Base-by-base conservation (phyloP, 2,888 invertebrate species). In the Lycia hirtaria region DNA sequence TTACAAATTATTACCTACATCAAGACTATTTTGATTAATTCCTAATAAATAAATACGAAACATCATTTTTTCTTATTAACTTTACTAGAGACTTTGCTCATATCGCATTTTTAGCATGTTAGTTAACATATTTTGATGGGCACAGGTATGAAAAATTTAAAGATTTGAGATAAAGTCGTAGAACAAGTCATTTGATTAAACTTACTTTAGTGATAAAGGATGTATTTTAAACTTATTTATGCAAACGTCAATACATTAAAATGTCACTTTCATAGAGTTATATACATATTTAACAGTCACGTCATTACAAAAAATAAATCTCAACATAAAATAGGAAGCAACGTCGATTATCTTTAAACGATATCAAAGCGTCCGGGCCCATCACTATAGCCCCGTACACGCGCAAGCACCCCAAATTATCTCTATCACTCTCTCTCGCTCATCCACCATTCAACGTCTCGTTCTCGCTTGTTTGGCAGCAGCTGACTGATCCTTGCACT, bases 401-500 rank as follows among this genome's bases (percentile, higher is more conserved):
- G 28, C 22, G 12, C 24, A 2, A 32, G n/a, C 38, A 26, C 40
- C 12, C 30, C 20, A 20, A 19, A 41, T 53, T 63, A 61, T 58
- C 48, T 67, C 62, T 43, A 45, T 67, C 62, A 37, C 60, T 15
- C 56, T 64, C 58, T 26, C 58, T 66, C 66, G 33, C 55, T 43
- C 62, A 37, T 12, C 24, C 53, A 17, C 35, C 35, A 24, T 35
- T 26, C 33, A 28, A 26, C 57, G 35, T 67, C 67, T 67, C 67
- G 49, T 61, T 67, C 55, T 26, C 41, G 53, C 60, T 51, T 56
- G 57, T 62, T 56, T 44, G 50, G 48, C 56, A 54, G 62, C 64
- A 62, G 63, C 62, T 65, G 63, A 65, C 44, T 45, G 43, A 47
- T 59, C 58, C 54, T 56, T 62, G 53, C 62, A 63, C 63, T 63